Conservation (phyloP, 2,797 vertebrate species). For the Eleutherodactylus coqui region DNA sequence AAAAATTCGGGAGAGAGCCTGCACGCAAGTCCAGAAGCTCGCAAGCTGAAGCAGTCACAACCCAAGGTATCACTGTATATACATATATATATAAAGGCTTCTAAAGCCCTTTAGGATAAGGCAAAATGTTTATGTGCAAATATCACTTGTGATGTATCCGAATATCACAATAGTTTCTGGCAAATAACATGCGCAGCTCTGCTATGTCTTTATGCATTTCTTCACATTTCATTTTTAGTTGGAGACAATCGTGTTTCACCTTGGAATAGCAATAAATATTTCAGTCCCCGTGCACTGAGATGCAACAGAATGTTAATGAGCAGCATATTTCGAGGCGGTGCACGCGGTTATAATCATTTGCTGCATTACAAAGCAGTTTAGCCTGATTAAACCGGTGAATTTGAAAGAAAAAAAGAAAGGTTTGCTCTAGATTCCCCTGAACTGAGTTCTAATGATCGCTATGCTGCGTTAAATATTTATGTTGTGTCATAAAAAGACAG, state of each 20-base stretch:
- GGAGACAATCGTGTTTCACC: slow-evolving; percentile 5
- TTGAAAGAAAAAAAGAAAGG: background rate
- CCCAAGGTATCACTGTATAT: no score
- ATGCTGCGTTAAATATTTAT: slow-evolving; percentile 8
- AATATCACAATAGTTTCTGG: no score
- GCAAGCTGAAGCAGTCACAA: no score
- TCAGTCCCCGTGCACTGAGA: background rate
- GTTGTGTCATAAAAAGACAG: background rate
- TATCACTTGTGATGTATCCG: no score
- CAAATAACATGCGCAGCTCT: background rate
- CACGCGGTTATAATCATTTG: background rate
- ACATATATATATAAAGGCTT: no score
- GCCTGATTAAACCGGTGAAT: background rate
- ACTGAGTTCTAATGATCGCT: background rate
- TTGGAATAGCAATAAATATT: slow-evolving; percentile 28
- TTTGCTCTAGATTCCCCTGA: background rate
- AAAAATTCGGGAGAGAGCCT: no score
- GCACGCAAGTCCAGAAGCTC: no score
- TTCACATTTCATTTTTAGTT: background rate
- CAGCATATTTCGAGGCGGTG: background rate
- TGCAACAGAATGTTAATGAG: slow-evolving; percentile 14
- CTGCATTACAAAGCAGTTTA: slow-evolving; percentile 19
- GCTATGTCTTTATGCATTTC: background rate
- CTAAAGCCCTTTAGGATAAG: no score
- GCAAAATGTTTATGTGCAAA: no score